These are phyloP conservation scores for Protaetia brevitarsis DNA, from an alignment of 1,140 invertebrate species.

Conservation along the genomic window DNA sequence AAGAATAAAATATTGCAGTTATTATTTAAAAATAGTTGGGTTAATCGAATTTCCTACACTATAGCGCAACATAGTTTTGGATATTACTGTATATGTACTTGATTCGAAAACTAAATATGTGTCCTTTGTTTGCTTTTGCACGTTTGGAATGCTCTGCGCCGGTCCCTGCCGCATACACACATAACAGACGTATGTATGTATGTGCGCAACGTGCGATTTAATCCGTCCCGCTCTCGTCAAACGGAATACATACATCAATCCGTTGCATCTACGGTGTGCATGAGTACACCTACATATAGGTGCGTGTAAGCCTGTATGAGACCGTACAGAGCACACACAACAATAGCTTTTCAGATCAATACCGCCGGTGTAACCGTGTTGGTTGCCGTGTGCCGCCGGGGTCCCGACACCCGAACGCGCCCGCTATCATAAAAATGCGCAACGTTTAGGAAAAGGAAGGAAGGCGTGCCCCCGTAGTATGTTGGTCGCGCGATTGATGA, in stretches of 20 bases:
- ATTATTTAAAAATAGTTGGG: too few species aligned
- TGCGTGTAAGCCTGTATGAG: background rate
- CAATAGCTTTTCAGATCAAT: constrained; percentile 11
- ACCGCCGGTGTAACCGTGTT: background rate
- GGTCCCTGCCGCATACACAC: too few species aligned
- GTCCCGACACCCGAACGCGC: constrained; percentile 1
- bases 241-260: background rate
- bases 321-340: background rate
- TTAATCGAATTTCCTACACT: too few species aligned
- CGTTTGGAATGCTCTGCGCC: too few species aligned
- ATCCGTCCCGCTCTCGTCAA: too few species aligned
- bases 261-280: background rate
- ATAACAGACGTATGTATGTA: too few species aligned
- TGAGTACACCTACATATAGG: background rate
- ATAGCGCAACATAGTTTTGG: too few species aligned
- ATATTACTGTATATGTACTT: too few species aligned
- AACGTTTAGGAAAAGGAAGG: background rate
- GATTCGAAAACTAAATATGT: too few species aligned
- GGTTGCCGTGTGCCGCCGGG: background rate
- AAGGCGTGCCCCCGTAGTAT: background rate
- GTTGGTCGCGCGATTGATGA: background rate
- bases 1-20: too few species aligned
- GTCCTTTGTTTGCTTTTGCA: too few species aligned
- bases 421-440: constrained; percentile 7
- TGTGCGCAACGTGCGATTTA: too few species aligned